Base-by-base conservation (phyloP, 2,888 invertebrate species). In the Nasonia oneida region DNA sequence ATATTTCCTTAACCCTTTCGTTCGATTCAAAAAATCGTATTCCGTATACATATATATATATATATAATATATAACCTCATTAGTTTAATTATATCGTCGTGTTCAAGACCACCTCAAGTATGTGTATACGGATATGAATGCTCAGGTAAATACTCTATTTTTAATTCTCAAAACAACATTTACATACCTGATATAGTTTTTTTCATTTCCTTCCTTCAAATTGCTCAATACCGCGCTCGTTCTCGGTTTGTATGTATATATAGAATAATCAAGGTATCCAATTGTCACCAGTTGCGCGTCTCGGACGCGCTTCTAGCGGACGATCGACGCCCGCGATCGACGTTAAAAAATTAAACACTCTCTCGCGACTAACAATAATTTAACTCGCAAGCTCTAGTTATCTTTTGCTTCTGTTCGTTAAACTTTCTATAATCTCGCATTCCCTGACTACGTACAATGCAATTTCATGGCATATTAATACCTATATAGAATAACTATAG, bases 301-400 rank as follows among this genome's bases (percentile, higher is more conserved):
- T 76, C 80, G 57, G 75, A 85, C 87, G 85, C 84, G 23, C 61
- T 42, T 37, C 8, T 42, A 50, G 4, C 53, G 67, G 83, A 47
- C 47, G 87, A 83, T 87, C 87, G 84, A 85, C 87, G 81, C 74
- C 81, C 74, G 67, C 33, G 37, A 76, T 75, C 76, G 33, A 64
- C 33, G 78, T 81, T 81, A 87, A 33, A 85, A 83, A 87, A 87
- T 81, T 85, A 83, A 85, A 83, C 53, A 74, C 81, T 85, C 50
- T 83, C 39, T 81, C 77, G 74, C 23, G 57, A 42, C 61, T 76
- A 87, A 87, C 84, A 87, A 87, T 83, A 14, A n/a, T 15, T 81
- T 14, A 82, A 75, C 57, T 86, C 47, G 67, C 33, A 83, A 73
- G 42, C 42, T 10, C 14, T 42, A 47, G 18, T 39, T 10, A n/a